Conservation (phyloP, 2,113 vertebrate genomes). For the Tiliqua scincoides region DNA sequence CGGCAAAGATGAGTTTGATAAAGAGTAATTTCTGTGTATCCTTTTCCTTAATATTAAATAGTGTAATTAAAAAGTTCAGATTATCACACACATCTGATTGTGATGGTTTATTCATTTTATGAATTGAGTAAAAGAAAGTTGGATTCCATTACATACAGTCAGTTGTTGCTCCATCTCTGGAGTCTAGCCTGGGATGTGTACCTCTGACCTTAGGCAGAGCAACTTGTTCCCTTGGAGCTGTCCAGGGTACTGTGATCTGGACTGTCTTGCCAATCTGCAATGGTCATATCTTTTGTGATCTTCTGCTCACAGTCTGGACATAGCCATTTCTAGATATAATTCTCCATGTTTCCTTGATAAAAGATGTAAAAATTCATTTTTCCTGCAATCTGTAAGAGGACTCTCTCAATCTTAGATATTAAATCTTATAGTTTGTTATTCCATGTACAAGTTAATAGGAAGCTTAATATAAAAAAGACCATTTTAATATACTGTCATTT, state of each 20-base stretch:
- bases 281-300: no score
- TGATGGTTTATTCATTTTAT: background rate
- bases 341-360: background rate
- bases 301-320: no score
- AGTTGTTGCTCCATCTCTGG: background rate
- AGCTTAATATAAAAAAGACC: background rate
- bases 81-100: background rate
- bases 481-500: background rate
- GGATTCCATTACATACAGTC: background rate
- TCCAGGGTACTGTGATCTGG: no score
- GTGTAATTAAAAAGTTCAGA: background rate
- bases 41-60: background rate
- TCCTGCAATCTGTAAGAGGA: background rate
- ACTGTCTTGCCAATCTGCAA: no score
- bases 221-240: no score
- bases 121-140: background rate
- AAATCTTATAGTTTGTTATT: background rate
- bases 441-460: background rate
- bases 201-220: no score
- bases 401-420: background rate
- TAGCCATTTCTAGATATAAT: background rate
- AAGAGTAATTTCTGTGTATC: background rate
- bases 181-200: no score
- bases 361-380: background rate
- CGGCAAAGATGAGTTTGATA: background rate